Evolutionary conservation across 2,113 vertebrate genomes (phyloP), one percentile per base, ranked within the genome.

Genomic region (Speoplatyrhinus poulsoni): DNA sequence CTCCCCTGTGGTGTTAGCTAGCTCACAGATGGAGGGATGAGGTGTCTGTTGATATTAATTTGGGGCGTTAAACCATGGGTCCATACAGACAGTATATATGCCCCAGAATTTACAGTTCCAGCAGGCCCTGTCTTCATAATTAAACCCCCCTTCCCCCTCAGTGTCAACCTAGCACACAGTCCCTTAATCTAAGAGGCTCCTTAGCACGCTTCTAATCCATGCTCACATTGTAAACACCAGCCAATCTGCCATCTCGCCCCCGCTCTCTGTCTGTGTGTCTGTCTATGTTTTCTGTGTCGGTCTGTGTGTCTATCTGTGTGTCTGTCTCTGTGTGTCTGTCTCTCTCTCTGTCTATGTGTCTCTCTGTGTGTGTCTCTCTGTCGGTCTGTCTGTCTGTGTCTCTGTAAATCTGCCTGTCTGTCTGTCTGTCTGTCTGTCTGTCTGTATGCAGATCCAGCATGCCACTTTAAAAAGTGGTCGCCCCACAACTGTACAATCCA

Each of bases 1-100:
- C 15, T 46, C 10, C 33, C 12, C 33, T 5, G 46, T 64, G 55
- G 57, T 33, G 36, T 46, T 19, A 41, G 73, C 66, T 62, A 46
- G 81, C 49, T 73, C 88, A 69, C 88, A 91, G 90, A 91, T 90
- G 89, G 87, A 80, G 67, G 72, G 74, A 84, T 84, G 79, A 85
- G 79, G 49, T 79, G 70, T 72, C 72, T 85, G 76, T 85, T 84
- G 88, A 89, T 89, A 84, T 91, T 90, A 73, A 90, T 90, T 70
- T 60, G 70, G n/a, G 76, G 73, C 65, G 12, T 65, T 88, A 88
- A 91, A 72, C 81, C 78, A 17, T 41, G 57, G 76, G 78, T 90
- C 85, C 78, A 88, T 84, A 82, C 67, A 76, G 70, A 53, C 86
- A 91, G 82, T 90, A 75, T 73, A 87, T 90, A 79, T 82, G 85